A percentile compares a stretch with the other conserved stretches of the same genome.
These are phyloP conservation scores for Drosophila funebris DNA, from an alignment of 1,140 invertebrate genomes.

Conservation along the genomic window DNA sequence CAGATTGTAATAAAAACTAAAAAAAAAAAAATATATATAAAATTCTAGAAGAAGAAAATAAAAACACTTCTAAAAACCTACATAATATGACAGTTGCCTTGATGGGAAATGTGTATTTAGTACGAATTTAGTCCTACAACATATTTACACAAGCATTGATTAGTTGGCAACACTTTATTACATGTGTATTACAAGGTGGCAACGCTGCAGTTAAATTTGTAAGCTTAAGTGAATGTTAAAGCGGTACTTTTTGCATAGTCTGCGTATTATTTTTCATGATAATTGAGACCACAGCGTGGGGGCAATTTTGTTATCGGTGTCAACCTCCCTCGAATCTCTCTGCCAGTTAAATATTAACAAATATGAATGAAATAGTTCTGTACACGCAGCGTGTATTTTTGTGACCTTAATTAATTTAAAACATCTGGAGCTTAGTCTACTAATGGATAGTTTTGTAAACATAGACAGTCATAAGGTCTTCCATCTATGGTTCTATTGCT, in stretches of 20 bases:
- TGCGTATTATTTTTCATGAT: neutral
- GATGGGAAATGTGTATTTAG: too few species aligned
- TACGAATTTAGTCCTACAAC: too few species aligned
- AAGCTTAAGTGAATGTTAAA: too few species aligned
- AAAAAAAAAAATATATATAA: slow-evolving; percentile 45
- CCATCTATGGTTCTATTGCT: slow-evolving; percentile 23
- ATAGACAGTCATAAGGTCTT: slow-evolving; percentile 14
- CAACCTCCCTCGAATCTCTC: neutral
- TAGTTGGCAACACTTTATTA: too few species aligned
- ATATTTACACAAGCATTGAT: too few species aligned
- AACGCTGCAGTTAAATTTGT: neutral
- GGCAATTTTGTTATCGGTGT: neutral
- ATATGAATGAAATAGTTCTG: slow-evolving; percentile 37
- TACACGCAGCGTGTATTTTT: slow-evolving; percentile 21
- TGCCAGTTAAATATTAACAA: neutral
- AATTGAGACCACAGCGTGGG: neutral
- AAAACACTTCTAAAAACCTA: slow-evolving; percentile 68
- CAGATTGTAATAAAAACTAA: slow-evolving; percentile 58
- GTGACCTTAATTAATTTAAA: slow-evolving; percentile 56
- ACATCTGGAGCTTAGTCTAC: slow-evolving; percentile 35
- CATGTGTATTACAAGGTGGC: neutral
- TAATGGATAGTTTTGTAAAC: slow-evolving; percentile 34
- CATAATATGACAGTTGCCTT: too few species aligned
- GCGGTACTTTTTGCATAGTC: neutral
- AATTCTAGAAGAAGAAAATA: slow-evolving; percentile 59